A percentile compares a stretch with the other conserved stretches of the same genome.
These are phyloP conservation scores for Anolis apletophallus DNA, from an alignment of 2,797 vertebrate genomes.

Conservation along the genomic window DNA sequence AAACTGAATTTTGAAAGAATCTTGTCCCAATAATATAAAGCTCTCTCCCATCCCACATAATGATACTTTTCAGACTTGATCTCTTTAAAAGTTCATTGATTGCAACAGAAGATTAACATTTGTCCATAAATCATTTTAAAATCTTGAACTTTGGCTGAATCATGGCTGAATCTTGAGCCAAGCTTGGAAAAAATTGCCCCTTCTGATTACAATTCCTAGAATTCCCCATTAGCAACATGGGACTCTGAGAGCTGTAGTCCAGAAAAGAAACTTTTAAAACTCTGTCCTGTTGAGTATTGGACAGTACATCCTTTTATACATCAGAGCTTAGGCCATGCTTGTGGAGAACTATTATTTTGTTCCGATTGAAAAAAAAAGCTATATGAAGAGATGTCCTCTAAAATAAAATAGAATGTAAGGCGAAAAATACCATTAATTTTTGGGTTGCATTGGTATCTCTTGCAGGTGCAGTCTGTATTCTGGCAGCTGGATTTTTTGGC, in stretches of 20 bases:
- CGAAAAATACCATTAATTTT: not conserved
- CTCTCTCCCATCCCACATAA: not conserved
- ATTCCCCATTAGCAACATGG: not conserved
- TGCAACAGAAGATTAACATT: not conserved
- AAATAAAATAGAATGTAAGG: not conserved
- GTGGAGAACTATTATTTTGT: not conserved
- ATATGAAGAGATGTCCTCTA: not conserved
- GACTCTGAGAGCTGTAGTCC: too few relatives aligned
- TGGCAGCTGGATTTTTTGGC: slow-evolving; percentile 68
- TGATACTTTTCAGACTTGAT: not conserved
- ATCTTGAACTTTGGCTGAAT: not conserved
- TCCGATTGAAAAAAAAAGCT: not conserved
- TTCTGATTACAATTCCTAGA: not conserved
- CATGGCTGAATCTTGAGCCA: not conserved
- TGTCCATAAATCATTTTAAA: not conserved
- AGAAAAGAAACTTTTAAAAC: too few relatives aligned
- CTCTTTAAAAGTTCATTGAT: not conserved
- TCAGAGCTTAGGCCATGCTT: not conserved
- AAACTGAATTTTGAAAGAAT: too few relatives aligned
- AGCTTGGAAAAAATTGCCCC: not conserved
- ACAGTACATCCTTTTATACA: not conserved
- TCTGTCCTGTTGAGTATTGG: not conserved
- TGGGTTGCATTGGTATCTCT: slow-evolving; percentile 55
- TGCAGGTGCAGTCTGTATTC: slow-evolving; percentile 64
- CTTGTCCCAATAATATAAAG: not conserved